Conservation (phyloP, 1,140 invertebrate genomes). For the Tenebrio molitor region DNA sequence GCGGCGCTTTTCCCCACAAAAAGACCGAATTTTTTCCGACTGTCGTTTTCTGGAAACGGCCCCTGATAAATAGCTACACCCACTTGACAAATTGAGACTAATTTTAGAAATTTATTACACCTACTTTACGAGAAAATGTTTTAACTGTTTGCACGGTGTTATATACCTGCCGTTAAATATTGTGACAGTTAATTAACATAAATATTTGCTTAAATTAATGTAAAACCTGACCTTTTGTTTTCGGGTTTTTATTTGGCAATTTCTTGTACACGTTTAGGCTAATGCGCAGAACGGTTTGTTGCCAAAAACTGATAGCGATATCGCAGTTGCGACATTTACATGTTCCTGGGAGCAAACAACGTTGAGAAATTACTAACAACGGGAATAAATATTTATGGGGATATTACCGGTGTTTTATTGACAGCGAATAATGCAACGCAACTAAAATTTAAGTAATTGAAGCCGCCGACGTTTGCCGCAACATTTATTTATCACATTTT, state of each 20-base stretch:
- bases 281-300: neutral
- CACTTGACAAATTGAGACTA: constrained; percentile 41
- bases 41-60: constrained; percentile 43
- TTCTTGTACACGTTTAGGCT: constrained; percentile 2
- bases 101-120: constrained; percentile 40
- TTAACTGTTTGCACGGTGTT: constrained; percentile 31
- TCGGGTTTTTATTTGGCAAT: constrained; percentile 10
- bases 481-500: neutral
- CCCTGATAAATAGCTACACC: constrained; percentile 46
- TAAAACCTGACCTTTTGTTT: constrained; percentile 29
- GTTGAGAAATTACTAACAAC: neutral
- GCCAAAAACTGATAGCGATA: constrained; percentile 3
- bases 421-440: neutral
- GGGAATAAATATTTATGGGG: neutral
- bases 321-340: neutral
- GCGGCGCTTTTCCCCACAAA: constrained; percentile 40
- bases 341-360: neutral
- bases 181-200: constrained; percentile 37
- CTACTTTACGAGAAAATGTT: constrained; percentile 27
- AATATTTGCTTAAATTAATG: constrained; percentile 37
- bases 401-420: neutral
- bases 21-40: constrained; percentile 28
- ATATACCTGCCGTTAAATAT: constrained; percentile 32
- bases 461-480: neutral
- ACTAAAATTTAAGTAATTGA: neutral